A percentile compares a stretch with the other conserved stretches of the same genome.
phyloP scores from a whole-genome alignment of 2,888 invertebrate genomes.

The Euphydryas editha region DNA sequence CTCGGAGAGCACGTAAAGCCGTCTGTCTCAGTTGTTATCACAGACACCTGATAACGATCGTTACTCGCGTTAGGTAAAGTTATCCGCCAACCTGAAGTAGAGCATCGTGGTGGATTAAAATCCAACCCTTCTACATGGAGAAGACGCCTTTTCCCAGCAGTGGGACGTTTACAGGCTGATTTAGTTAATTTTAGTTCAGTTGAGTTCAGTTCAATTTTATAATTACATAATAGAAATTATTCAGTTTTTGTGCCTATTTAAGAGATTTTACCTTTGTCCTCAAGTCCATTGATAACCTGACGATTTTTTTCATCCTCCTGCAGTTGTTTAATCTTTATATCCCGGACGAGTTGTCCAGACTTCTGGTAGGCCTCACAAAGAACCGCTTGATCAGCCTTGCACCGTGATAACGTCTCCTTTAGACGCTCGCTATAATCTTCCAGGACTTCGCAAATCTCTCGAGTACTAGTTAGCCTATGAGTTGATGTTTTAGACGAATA shows the following conservation, averaged over 20 bases:
- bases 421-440: conserved; percentile 60
- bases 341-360: conserved; percentile 49
- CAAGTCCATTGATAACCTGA: conserved; percentile 42
- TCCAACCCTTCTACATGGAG: no score
- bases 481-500: background rate
- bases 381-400: conserved; percentile 58
- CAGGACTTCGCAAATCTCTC: conserved; percentile 64
- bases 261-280: conserved; percentile 51
- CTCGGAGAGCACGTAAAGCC: no score
- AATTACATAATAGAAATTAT: no score
- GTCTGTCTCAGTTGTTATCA: no score
- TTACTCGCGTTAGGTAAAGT: no score
- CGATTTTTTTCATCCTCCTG: conserved; percentile 43
- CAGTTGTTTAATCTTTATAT: conserved; percentile 45
- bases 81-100: no score
- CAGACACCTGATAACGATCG: no score
- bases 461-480: conserved; percentile 54
- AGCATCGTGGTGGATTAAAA: no score
- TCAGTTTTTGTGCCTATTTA: background rate
- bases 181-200: no score
- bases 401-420: conserved; percentile 58
- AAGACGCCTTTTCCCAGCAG: no score
- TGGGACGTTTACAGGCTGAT: no score
- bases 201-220: no score
- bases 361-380: conserved; percentile 59